A percentile compares a stretch with the other conserved stretches of the same genome.
These are phyloP conservation scores for Sebastes glaucus DNA, from an alignment of 2,797 vertebrate species.

Conservation along the genomic window DNA sequence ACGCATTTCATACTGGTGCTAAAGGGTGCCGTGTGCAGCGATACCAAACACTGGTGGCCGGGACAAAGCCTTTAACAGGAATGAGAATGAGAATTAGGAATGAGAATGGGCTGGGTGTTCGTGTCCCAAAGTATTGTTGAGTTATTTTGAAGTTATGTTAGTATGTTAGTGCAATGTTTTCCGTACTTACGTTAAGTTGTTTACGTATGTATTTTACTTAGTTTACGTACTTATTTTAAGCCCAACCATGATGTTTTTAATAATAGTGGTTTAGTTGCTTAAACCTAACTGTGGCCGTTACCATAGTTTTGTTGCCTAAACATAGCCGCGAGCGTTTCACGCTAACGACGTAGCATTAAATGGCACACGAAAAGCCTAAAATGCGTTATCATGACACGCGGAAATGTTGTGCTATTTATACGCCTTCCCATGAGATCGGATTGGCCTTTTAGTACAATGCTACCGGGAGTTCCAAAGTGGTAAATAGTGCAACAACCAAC, in stretches of 20 bases:
- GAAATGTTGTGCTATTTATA: neutral
- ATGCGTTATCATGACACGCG: neutral
- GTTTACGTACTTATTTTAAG: neutral
- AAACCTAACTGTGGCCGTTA: neutral
- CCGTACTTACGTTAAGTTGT: neutral
- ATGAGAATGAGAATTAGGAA: too few species aligned
- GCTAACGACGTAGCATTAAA: neutral
- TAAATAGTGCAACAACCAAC: neutral
- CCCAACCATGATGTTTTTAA: neutral
- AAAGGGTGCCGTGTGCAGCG: accelerated
- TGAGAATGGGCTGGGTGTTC: too few species aligned
- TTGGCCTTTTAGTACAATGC: neutral
- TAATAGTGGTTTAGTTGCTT: too few species aligned
- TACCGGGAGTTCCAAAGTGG: neutral
- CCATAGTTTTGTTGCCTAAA: neutral
- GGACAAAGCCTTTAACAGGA: too few species aligned
- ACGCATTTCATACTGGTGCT: too few species aligned
- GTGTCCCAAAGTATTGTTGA: too few species aligned
- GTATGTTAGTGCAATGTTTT: neutral
- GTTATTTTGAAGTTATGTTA: neutral
- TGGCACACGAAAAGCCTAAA: neutral
- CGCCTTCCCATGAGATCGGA: neutral
- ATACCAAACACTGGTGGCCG: too few species aligned
- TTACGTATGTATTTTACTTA: accelerated
- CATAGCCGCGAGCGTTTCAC: accelerated